These are phyloP conservation scores for Hipposideros armiger DNA, from an alignment of 2,113 vertebrate species.

Conservation along the genomic window DNA sequence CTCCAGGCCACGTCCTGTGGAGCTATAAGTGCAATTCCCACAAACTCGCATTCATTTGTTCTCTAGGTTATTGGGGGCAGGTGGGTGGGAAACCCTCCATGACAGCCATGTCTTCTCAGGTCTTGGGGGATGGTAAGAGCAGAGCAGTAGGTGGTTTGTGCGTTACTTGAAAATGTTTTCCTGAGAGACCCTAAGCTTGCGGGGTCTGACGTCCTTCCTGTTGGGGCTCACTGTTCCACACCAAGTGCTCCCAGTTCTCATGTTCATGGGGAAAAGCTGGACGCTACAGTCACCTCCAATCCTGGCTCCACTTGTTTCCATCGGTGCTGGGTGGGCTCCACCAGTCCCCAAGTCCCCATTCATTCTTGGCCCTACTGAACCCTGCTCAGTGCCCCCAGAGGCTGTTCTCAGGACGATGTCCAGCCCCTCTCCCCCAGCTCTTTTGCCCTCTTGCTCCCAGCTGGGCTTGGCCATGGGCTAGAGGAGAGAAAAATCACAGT, in stretches of 20 bases:
- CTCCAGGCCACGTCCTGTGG: not conserved
- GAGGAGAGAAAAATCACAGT: not conserved
- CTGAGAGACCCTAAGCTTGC: no score
- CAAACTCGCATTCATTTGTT: not conserved
- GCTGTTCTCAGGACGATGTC: not conserved
- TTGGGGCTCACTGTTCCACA: not conserved
- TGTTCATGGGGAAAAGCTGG: not conserved
- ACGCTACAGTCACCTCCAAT: not conserved
- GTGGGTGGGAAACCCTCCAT: not conserved
- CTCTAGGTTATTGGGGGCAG: not conserved
- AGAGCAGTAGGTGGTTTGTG: not conserved
- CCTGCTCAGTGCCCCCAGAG: not conserved
- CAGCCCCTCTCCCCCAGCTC: not conserved
- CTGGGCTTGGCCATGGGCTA: not conserved
- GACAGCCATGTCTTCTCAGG: not conserved
- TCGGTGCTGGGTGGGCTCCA: not conserved
- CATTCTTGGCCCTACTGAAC: accelerated
- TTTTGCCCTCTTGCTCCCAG: not conserved
- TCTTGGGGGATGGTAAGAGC: not conserved
- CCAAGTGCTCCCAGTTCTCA: not conserved
- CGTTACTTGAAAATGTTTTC: not conserved
- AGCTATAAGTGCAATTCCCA: not conserved
- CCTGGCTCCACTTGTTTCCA: not conserved
- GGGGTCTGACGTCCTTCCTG: not conserved
- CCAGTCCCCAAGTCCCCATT: not conserved